A percentile compares a stretch with the other conserved stretches of the same genome.
Evolutionary conservation across 2,113 vertebrate genomes (phyloP).

Genomic region (Ageneiosus marmoratus): DNA sequence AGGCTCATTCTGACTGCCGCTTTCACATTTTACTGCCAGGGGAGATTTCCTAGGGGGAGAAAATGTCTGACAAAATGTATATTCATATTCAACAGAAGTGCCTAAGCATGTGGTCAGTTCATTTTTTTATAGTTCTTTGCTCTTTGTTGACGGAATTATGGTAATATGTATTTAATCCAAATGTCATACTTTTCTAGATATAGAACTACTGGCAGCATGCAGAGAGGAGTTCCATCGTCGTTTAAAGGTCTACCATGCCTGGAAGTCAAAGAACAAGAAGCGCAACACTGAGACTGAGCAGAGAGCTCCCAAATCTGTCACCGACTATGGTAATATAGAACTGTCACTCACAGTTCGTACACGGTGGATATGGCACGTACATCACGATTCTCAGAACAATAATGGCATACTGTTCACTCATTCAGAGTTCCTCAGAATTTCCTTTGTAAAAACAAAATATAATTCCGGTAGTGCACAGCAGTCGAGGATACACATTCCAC

Average conservation of each 20-base stretch:
- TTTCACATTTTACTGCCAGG: background rate
- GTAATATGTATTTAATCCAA: background rate
- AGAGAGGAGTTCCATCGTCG: constrained; percentile 97
- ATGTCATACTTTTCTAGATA: constrained; percentile 76
- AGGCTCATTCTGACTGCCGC: background rate
- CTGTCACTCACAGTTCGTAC: background rate
- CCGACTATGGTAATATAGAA: constrained; percentile 87
- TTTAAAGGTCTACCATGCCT: constrained; percentile 96
- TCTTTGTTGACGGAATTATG: background rate
- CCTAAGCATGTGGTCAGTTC: background rate
- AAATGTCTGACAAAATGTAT: background rate
- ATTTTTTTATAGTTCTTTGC: background rate
- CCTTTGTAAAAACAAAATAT: background rate
- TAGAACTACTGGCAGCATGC: constrained; percentile 93
- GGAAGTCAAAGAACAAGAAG: constrained; percentile 99
- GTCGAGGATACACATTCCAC: background rate
- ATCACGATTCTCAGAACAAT: background rate
- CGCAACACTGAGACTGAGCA: constrained; percentile 86
- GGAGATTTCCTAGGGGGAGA: background rate
- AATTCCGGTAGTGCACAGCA: background rate
- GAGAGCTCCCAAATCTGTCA: constrained; percentile 93
- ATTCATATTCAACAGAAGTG: background rate
- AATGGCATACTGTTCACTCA: background rate
- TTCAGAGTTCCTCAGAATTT: background rate
- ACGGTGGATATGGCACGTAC: background rate